phyloP scores from a whole-genome alignment of 1,140 invertebrate species.

The Fopius arisanus region DNA sequence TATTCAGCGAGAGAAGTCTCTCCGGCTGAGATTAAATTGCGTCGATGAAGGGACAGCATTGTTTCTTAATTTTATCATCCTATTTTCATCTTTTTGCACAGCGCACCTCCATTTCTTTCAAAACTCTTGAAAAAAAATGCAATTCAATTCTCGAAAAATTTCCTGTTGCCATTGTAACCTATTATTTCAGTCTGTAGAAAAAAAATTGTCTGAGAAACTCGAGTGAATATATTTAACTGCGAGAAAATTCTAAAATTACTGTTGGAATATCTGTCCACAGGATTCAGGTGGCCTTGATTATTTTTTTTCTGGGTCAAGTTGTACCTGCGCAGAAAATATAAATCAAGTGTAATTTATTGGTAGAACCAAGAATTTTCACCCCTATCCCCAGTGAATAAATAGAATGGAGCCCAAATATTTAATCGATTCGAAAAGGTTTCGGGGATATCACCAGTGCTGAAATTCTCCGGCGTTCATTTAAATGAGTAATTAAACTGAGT shows the following conservation, averaged over 20 bases:
- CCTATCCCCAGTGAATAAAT: slow-evolving; percentile 16
- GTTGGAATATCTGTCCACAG: not conserved
- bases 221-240: not conserved
- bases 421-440: not conserved
- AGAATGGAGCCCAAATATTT: not conserved
- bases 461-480: not conserved
- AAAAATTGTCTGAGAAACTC: not conserved
- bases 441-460: not conserved
- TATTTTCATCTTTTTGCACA: not conserved
- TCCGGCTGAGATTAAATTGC: slow-evolving; percentile 27
- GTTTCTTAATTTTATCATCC: not conserved
- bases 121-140: not conserved
- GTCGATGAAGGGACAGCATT: slow-evolving; percentile 15
- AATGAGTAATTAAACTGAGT: slow-evolving; percentile 4
- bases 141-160: not conserved
- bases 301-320: not conserved
- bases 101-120: not conserved
- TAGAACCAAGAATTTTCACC: not conserved
- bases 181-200: not conserved
- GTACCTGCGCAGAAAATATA: not conserved
- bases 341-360: slow-evolving; percentile 19
- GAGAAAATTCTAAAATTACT: not conserved
- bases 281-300: not conserved
- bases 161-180: no score
- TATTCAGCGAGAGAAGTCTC: slow-evolving; percentile 30